Base-by-base conservation (phyloP, 2,888 invertebrate genomes). In the Chesias legatella region DNA sequence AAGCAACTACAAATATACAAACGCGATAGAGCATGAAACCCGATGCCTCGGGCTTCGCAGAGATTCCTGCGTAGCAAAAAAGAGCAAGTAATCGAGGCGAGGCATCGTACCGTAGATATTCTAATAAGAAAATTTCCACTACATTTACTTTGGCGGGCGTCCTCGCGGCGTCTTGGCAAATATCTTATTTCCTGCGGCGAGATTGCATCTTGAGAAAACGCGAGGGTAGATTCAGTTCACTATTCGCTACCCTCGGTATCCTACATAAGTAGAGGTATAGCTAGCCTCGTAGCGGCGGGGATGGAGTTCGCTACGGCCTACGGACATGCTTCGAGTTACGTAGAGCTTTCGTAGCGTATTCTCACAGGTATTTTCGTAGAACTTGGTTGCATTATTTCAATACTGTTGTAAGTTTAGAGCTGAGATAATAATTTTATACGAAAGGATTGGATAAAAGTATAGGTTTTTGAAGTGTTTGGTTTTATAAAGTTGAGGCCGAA, bases 71-170 rank as follows among this genome's bases (percentile, higher is more conserved):
- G 84, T 81, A 77, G 67, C 60, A 73, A 82, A 56, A 82, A 83
- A 76, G 68, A 70, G 57, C 69, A 60, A 73, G 77, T 75, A 79
- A 79, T 77, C 68, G 71, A 67, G 67, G 67, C 73, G 76, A 84
- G 77, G 85, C 85, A 84, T 79, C 86, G 84, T 82, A 83, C 73
- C 88, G 85, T 84, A 77, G 85, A 85, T 84, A 88, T 86, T 86
- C 85, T 88, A 88, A 89, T 88, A 88, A 85, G 88, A 88, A 88
- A 88, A 88, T 88, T 88, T 88, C 88, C 88, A 89, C 80, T 91
- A 90, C 85, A 84, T 88, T 88, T 88, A 88, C 84, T 82, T 79
- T 78, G 79, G 78, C 80, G 79, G 80, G 81, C 79, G 77, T 77
- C 78, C 77, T 81, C 84, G 88, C 83, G 82, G 88, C 89, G 88